These are phyloP conservation scores for Muntiacus reevesi DNA, from an alignment of 2,113 vertebrate genomes.

Conservation along the genomic window DNA sequence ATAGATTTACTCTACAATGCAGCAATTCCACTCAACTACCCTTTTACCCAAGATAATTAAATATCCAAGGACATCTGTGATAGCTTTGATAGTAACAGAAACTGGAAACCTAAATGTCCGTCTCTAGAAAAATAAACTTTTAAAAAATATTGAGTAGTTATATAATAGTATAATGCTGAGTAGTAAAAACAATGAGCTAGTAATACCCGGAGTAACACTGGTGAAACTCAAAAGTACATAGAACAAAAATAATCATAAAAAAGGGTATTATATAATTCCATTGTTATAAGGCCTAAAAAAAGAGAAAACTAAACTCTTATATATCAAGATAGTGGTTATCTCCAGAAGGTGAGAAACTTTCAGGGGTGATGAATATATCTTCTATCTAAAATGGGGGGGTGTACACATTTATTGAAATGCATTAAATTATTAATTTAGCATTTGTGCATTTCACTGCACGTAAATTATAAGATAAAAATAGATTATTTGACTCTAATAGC, in stretches of 20 bases:
- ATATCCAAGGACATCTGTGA: not conserved
- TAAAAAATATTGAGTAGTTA: not conserved
- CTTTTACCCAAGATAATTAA: not conserved
- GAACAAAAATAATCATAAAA: not conserved
- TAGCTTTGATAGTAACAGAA: not conserved
- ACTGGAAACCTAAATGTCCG: not conserved
- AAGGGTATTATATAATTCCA: not conserved
- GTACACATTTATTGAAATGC: not conserved
- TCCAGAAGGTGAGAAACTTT: not conserved
- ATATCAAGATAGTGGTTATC: not conserved
- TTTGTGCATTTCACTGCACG: not conserved
- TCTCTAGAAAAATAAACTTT: not conserved
- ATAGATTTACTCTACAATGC: not conserved
- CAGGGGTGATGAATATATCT: not conserved
- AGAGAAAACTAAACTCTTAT: not conserved
- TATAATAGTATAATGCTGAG: not conserved
- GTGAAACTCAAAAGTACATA: not conserved
- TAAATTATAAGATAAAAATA: constrained; percentile 1
- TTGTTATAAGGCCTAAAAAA: not conserved
- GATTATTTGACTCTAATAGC: not conserved
- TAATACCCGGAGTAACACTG: not conserved
- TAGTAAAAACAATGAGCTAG: not conserved
- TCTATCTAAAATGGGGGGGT: not conserved
- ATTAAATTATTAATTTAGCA: not conserved
- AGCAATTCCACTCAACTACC: not conserved